Conservation (phyloP, 2,888 invertebrate genomes). For the Lasioglossum oenotherae region DNA sequence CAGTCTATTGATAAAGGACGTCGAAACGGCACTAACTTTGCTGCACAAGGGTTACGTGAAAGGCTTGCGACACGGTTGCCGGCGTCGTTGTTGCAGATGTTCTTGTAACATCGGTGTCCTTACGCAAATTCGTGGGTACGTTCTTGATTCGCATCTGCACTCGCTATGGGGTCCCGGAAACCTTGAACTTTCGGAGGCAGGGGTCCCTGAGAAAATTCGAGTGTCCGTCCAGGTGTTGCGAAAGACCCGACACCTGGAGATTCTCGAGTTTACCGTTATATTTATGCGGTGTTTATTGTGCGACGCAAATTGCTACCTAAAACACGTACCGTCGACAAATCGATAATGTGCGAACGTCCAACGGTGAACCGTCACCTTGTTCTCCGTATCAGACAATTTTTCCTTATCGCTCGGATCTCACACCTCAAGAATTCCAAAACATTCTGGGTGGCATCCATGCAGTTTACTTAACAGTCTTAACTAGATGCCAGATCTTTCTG, state of each 20-base stretch:
- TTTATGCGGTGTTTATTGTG: conserved; percentile 43
- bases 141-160: conserved; percentile 62
- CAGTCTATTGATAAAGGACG: no score
- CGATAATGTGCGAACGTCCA: conserved; percentile 10
- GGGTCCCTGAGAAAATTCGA: conserved; percentile 68
- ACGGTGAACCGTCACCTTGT: not conserved
- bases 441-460: not conserved
- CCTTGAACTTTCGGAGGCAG: conserved; percentile 53
- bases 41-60: not conserved
- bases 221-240: conserved; percentile 63
- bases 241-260: conserved; percentile 59
- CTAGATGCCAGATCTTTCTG: not conserved
- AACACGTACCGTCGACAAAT: conserved; percentile 21
- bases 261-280: conserved; percentile 65
- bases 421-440: not conserved
- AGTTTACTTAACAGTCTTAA: not conserved
- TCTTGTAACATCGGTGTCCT: conserved; percentile 43
- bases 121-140: conserved; percentile 49
- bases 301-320: conserved; percentile 45
- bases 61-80: not conserved
- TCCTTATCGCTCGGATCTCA: not conserved
- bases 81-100: conserved; percentile 49
- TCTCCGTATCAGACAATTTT: not conserved
- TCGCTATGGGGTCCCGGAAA: conserved; percentile 60
- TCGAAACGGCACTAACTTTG: not conserved